A percentile compares a stretch with the other conserved stretches of the same genome.
phyloP scores from a whole-genome alignment of 2,113 vertebrate genomes.

The Elgaria multicarinata region DNA sequence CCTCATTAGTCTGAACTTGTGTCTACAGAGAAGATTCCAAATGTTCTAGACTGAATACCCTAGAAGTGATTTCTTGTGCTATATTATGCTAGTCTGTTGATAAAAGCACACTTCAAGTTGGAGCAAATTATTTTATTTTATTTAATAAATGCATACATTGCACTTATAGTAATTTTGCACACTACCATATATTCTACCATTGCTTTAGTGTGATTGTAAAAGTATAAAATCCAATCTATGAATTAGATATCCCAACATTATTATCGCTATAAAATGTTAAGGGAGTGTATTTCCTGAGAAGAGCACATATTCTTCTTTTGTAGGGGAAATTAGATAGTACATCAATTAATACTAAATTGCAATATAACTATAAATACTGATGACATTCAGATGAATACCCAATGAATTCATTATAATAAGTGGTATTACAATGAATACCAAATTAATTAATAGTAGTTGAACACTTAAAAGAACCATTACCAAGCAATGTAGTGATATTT shows the following conservation, averaged over 20 bases:
- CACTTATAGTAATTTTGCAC: conserved; percentile 15
- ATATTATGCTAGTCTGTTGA: neutral
- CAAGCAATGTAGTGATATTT: conserved; percentile 53
- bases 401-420: conserved; percentile 76
- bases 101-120: neutral
- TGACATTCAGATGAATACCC: conserved; percentile 63
- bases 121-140: neutral
- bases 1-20: neutral
- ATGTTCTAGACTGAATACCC: neutral
- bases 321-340: conserved; percentile 67
- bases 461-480: conserved; percentile 71
- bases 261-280: conserved; percentile 45
- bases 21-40: neutral
- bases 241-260: conserved; percentile 48
- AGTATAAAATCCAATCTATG: neutral
- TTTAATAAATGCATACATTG: neutral
- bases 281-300: conserved; percentile 48
- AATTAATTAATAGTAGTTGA: conserved; percentile 75
- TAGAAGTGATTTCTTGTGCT: conserved; percentile 1
- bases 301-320: conserved; percentile 56
- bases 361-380: conserved; percentile 62
- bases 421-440: conserved; percentile 69
- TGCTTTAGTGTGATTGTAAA: neutral
- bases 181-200: neutral
- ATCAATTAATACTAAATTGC: conserved; percentile 76